A percentile compares a stretch with the other conserved stretches of the same genome.
Conservation (phyloP, 2,113 vertebrate species). For the Eclectus roratus region DNA sequence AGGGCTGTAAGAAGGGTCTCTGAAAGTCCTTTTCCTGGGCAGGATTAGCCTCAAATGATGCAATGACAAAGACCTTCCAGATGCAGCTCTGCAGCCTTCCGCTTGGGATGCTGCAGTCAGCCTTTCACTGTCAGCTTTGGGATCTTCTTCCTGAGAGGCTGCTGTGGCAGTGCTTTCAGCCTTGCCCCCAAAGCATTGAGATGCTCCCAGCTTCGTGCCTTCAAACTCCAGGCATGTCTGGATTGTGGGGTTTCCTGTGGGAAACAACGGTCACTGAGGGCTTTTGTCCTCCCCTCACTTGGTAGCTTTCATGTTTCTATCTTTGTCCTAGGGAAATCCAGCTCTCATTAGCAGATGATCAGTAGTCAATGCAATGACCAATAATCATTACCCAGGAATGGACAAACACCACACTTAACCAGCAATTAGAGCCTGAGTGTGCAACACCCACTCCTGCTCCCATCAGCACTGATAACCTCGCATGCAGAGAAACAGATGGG, state of each 20-base stretch:
- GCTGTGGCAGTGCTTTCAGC: neutral
- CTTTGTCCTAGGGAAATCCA: neutral
- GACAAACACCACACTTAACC: accelerated
- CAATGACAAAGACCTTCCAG: neutral
- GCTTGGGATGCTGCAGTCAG: neutral
- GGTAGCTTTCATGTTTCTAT: neutral
- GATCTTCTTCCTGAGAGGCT: neutral
- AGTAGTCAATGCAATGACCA: neutral
- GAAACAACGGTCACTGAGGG: neutral
- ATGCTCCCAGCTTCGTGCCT: neutral
- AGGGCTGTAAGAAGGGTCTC: neutral
- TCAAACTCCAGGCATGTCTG: neutral
- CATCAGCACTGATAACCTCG: neutral
- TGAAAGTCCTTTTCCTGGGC: neutral
- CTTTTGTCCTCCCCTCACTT: neutral
- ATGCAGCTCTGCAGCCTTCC: neutral
- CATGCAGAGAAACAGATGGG: neutral
- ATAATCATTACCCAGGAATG: too few relatives aligned
- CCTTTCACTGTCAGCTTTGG: neutral
- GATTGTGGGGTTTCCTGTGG: neutral
- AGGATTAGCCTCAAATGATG: neutral
- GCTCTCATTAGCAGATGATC: neutral
- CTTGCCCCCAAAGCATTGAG: neutral
- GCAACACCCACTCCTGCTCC: neutral
- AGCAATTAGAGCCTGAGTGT: neutral